Evolutionary conservation across 2,113 vertebrate species (phyloP).

Genomic region (Brevimyrus niger): DNA sequence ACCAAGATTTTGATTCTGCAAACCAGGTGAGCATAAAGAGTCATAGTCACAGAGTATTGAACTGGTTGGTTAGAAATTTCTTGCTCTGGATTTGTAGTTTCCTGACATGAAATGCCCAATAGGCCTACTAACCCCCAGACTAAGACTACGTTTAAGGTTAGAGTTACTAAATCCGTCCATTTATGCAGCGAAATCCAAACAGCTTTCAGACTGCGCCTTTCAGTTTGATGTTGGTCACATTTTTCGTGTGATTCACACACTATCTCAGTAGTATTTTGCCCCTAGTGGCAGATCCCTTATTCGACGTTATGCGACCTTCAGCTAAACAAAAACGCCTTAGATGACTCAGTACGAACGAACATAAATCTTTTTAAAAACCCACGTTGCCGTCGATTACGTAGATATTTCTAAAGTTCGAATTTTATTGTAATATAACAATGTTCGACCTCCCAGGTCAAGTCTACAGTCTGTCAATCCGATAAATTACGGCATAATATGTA

Average conservation of each 20-base stretch:
- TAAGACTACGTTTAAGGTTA: neutral
- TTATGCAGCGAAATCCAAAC: neutral
- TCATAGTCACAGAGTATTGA: neutral
- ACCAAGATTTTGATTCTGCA: neutral
- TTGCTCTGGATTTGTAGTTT: too few species aligned
- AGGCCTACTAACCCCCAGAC: neutral
- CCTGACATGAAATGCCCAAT: too few species aligned
- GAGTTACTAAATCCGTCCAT: neutral
- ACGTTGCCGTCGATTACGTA: neutral
- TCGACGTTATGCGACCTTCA: neutral
- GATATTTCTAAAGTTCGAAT: neutral
- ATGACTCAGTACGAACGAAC: neutral
- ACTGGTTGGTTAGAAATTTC: neutral
- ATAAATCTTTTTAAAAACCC: neutral
- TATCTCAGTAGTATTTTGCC: neutral
- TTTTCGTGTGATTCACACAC: neutral
- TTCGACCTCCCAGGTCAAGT: neutral
- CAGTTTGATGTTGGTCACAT: neutral
- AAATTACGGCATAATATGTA: neutral
- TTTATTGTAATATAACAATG: neutral
- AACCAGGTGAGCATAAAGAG: too few species aligned
- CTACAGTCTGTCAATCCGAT: neutral
- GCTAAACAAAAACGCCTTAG: neutral
- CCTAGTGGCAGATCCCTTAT: neutral
- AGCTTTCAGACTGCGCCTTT: neutral